phyloP scores from a whole-genome alignment of 1,140 invertebrate genomes.

The Heliconius congener region DNA sequence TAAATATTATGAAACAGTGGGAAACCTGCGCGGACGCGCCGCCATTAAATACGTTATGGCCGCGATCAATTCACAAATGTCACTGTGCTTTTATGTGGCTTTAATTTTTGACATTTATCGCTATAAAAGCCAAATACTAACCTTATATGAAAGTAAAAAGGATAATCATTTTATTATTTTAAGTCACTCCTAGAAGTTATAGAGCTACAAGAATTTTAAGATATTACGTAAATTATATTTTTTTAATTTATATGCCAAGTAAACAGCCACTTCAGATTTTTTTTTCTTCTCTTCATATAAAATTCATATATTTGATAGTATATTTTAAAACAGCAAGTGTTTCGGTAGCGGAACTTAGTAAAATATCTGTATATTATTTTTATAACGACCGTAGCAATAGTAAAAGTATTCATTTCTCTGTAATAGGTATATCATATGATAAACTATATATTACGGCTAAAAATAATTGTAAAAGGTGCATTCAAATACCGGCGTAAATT shows the following conservation, averaged over 20 bases:
- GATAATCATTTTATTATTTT: constrained; percentile 21
- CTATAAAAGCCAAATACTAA: constrained; percentile 44
- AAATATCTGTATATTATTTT: no score
- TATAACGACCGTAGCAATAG: no score
- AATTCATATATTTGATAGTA: not conserved
- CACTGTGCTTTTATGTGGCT: constrained; percentile 55
- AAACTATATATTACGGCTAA: no score
- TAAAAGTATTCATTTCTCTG: no score
- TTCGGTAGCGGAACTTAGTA: no score
- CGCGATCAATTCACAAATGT: constrained; percentile 65
- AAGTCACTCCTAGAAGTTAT: not conserved
- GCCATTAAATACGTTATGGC: constrained; percentile 69
- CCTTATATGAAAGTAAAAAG: constrained; percentile 37
- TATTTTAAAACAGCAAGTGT: not conserved
- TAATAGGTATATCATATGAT: no score
- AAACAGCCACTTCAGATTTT: no score
- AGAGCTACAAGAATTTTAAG: not conserved
- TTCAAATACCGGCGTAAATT: no score
- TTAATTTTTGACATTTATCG: constrained; percentile 69
- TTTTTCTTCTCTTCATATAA: no score
- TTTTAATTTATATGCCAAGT: not conserved
- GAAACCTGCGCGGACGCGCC: constrained; percentile 47
- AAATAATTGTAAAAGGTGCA: no score
- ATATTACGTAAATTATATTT: not conserved
- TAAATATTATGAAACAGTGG: constrained; percentile 62